Conservation (phyloP, 1,140 invertebrate genomes). For the Tetramorium alpestre region DNA sequence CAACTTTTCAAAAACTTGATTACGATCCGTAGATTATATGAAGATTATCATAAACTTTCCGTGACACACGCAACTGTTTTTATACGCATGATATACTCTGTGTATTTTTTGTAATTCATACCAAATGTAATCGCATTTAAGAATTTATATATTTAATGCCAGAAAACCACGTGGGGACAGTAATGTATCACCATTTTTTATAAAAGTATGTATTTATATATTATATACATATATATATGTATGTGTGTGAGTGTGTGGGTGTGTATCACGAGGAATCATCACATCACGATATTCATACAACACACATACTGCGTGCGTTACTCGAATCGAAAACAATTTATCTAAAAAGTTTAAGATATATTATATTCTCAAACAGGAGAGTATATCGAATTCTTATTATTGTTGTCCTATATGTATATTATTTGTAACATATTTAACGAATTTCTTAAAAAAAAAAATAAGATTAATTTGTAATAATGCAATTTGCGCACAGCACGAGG, state of each 20-base stretch:
- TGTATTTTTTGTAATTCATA: slow-evolving; percentile 75
- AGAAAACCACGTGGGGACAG: background rate
- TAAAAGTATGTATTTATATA: slow-evolving; percentile 57
- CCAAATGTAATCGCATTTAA: slow-evolving; percentile 73
- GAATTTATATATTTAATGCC: slow-evolving; percentile 67
- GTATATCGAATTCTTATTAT: slow-evolving; percentile 50
- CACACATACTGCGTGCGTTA: slow-evolving; percentile 37
- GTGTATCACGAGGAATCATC: slow-evolving; percentile 46
- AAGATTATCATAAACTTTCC: slow-evolving; percentile 62
- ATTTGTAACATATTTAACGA: slow-evolving; percentile 52
- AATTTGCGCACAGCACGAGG: slow-evolving; percentile 48
- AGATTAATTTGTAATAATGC: slow-evolving; percentile 46
- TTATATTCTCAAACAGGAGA: slow-evolving; percentile 21
- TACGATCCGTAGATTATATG: slow-evolving; percentile 56
- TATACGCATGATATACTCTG: slow-evolving; percentile 72
- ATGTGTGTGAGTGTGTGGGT: background rate
- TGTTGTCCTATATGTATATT: slow-evolving; percentile 47
- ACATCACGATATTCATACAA: slow-evolving; percentile 37
- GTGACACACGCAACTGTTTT: slow-evolving; percentile 71
- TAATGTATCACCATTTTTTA: slow-evolving; percentile 48
- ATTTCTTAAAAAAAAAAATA: slow-evolving; percentile 30
- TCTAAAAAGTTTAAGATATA: slow-evolving; percentile 41
- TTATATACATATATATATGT: background rate
- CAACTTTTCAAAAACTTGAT: slow-evolving; percentile 57
- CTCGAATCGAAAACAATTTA: slow-evolving; percentile 42